Base-by-base conservation (phyloP, 1,140 invertebrate genomes). In the Drusus annulatus region DNA sequence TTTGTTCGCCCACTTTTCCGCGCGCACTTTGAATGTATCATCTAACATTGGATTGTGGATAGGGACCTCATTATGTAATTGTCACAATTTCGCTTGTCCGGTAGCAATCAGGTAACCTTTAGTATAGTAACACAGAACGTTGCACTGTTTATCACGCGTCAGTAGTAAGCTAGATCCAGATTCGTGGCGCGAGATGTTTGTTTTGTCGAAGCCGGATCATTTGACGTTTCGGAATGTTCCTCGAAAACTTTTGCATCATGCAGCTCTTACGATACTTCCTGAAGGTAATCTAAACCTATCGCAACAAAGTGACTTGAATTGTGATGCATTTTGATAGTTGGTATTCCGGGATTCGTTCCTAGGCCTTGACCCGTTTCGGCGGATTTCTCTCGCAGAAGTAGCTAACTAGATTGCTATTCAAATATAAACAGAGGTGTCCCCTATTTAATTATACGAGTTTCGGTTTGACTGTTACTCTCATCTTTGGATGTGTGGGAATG, bases 211-310 rank as follows among this genome's bases (percentile, higher is more conserved):
- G 19, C 58, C 58, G 19, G 74, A 45, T 60, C 6, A 63, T 16
- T 31, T 76, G 21, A 36, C 74, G 16, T 52, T 51, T 68, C 62
- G 68, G 63, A 78, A 78, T 78, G 76, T 78, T 68, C 68, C 28
- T 79, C 51, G 7, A 45, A 58, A 73, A 73, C 28, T 45, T 58
- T 73, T 79, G 60, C 54, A 21, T 79, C 10, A 52, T 71, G 36
- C 25, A 71, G 23, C n/a, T 79, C 25, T 60, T 79, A n/a, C 50
- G 52, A 19, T 79, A 58, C 45, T 79, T 79, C 15, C 21, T 73
- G 16, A 79, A 79, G 77, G 77, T 73, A 71, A 69, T 75, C 28
- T n/a, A n/a, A 19, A 5, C 31, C 28, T 21, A 7, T 16, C 36
- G 17, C 36, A 50, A 71, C 17, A 65, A 28, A 25, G 36, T 54